phyloP scores from a whole-genome alignment of 2,113 vertebrate genomes.

The Sturnus vulgaris region DNA sequence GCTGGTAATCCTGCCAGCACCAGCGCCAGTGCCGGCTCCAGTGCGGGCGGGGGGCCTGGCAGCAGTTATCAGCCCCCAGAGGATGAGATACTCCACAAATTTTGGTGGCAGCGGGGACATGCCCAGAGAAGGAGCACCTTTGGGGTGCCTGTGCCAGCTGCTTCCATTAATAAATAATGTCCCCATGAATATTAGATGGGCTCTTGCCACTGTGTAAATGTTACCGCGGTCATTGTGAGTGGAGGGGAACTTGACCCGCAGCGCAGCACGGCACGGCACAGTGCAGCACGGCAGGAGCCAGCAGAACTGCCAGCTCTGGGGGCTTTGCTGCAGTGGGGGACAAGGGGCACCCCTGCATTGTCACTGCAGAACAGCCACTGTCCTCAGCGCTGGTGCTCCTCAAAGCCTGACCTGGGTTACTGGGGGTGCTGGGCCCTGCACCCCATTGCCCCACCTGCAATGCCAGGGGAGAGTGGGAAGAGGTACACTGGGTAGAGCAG shows the following conservation, averaged over 20 bases:
- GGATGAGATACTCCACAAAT: background rate
- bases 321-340: background rate
- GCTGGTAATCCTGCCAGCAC: background rate
- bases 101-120: background rate
- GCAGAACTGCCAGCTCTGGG: background rate
- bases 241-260: background rate
- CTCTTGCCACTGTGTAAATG: background rate
- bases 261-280: accelerated
- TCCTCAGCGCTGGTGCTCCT: background rate
- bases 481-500: accelerated
- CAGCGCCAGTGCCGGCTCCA: background rate
- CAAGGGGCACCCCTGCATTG: background rate
- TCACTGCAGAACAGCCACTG: background rate
- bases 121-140: background rate
- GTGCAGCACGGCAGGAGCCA: background rate
- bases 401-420: background rate
- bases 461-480: background rate
- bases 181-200: slow-evolving; percentile 22
- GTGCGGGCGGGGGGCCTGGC: accelerated
- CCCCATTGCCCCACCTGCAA: accelerated
- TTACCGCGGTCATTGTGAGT: background rate
- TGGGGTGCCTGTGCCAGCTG: background rate
- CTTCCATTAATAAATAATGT: slow-evolving; percentile 22
- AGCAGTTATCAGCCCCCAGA: background rate
- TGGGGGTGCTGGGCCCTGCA: accelerated